Percentiles rank a stretch among this genome's conserved stretches.
phyloP scores from a whole-genome alignment of 2,888 invertebrate species.

The Eupithecia centaureata region DNA sequence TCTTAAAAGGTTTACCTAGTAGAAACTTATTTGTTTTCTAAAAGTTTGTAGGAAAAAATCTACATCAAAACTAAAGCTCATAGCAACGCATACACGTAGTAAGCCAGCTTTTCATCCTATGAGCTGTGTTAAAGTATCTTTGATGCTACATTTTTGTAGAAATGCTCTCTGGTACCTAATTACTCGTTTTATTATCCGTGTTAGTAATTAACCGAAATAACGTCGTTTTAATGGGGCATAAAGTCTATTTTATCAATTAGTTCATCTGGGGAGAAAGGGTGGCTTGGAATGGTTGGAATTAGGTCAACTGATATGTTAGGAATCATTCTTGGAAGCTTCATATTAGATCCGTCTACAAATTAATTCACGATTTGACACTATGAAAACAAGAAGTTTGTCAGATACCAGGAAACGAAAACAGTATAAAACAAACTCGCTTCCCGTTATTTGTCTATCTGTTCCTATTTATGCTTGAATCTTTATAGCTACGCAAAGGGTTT shows the following conservation, averaged over 20 bases:
- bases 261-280: conserved; percentile 18
- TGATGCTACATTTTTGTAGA: conserved; percentile 36
- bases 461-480: too few species aligned
- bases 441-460: too few species aligned
- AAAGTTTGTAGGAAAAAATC: neutral
- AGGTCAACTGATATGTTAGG: conserved; percentile 7
- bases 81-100: neutral
- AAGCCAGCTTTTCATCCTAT: neutral
- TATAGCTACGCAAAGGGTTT: too few species aligned
- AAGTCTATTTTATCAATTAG: conserved; percentile 39
- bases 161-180: conserved; percentile 38
- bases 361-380: neutral
- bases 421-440: too few species aligned
- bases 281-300: conserved; percentile 5
- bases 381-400: too few species aligned
- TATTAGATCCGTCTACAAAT: neutral
- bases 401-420: too few species aligned
- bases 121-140: conserved; percentile 40
- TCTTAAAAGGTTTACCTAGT: too few species aligned
- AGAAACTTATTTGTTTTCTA: too few species aligned
- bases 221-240: conserved; percentile 35
- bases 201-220: conserved; percentile 39
- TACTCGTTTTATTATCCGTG: conserved; percentile 37
- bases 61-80: neutral
- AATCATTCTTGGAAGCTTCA: neutral